Conservation (phyloP, 2,888 invertebrate genomes). For the Mythimna pallens region DNA sequence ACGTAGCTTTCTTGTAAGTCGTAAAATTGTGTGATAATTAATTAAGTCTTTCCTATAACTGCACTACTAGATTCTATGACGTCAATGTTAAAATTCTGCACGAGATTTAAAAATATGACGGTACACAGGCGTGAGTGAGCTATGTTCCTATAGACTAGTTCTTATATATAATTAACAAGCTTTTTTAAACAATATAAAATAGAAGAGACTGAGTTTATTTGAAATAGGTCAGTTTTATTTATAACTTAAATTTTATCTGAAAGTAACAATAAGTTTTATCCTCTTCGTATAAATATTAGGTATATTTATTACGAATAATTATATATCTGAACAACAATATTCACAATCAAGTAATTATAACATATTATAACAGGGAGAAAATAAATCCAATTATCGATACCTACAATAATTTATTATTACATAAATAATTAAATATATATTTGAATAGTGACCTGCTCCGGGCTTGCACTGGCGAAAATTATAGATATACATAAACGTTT, state of each 20-base stretch:
- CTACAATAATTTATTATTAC: not conserved
- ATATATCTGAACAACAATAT: not conserved
- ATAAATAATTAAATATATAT: not conserved
- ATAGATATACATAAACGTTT: too few relatives aligned
- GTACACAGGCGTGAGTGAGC: not conserved
- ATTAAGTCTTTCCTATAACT: constrained; percentile 22
- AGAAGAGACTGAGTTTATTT: not conserved
- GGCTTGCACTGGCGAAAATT: too few relatives aligned
- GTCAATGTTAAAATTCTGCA: constrained; percentile 9
- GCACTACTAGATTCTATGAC: not conserved
- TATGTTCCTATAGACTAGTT: not conserved
- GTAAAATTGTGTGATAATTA: constrained; percentile 22
- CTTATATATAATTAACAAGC: not conserved
- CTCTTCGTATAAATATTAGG: constrained; percentile 10
- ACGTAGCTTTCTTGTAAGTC: constrained; percentile 30
- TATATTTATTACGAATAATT: not conserved
- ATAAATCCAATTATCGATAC: not conserved
- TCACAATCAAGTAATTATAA: not conserved
- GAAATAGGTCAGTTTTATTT: not conserved
- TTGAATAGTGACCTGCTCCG: not conserved
- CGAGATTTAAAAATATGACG: not conserved
- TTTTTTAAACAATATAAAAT: too few relatives aligned
- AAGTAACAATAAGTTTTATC: not conserved
- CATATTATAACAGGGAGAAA: not conserved
- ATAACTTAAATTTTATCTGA: not conserved